Percentiles rank a stretch among this genome's conserved stretches.
Conservation (phyloP, 2,888 invertebrate genomes). For the Ormyrus nitidulus region DNA sequence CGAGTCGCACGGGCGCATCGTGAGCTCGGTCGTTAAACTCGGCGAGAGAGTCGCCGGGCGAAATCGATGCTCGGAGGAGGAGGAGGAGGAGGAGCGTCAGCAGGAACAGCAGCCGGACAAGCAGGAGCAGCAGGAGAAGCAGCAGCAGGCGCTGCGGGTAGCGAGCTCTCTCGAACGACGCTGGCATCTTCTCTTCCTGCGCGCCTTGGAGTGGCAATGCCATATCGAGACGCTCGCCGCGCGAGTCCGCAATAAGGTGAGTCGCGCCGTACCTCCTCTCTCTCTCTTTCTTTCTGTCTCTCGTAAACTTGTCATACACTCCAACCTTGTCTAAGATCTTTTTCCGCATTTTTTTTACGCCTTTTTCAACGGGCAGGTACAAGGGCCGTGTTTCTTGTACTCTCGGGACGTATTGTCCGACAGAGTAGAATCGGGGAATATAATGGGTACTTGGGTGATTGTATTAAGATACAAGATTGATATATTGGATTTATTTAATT, state of each 20-base stretch:
- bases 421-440: too few species aligned
- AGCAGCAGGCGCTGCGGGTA: constrained; percentile 75
- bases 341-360: too few species aligned
- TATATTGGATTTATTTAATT: too few species aligned
- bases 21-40: constrained; percentile 85
- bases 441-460: too few species aligned
- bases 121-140: constrained; percentile 63
- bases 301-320: neutral
- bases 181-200: constrained; percentile 92
- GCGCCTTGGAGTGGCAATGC: constrained; percentile 94
- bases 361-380: too few species aligned
- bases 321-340: too few species aligned
- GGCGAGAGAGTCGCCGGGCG: constrained; percentile 79
- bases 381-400: too few species aligned
- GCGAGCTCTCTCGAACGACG: constrained; percentile 88
- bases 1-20: constrained; percentile 92
- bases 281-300: neutral
- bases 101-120: constrained; percentile 62
- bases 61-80: constrained; percentile 55
- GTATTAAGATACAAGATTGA: too few species aligned
- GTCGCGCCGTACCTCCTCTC: constrained; percentile 57
- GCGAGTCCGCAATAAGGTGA: constrained; percentile 81
- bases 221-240: constrained; percentile 89
- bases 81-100: constrained; percentile 51
- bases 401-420: too few species aligned